Evolutionary conservation across 2,888 invertebrate genomes (phyloP).

Genomic region (Bursaphelenchus okinawaensis): DNA sequence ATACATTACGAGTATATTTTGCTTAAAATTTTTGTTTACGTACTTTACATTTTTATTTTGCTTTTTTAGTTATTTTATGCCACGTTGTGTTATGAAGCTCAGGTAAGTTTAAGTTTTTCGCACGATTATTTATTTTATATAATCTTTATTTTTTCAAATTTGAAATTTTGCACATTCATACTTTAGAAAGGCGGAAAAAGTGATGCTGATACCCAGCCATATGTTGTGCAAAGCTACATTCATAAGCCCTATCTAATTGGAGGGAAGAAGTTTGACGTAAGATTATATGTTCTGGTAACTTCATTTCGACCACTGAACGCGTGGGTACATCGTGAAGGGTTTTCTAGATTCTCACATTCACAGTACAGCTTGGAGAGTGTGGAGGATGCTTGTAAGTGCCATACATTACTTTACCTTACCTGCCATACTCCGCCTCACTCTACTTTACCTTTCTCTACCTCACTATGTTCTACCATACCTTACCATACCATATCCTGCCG

Average conservation of each 20-base stretch:
- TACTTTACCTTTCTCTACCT: no score
- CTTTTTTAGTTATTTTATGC: no score
- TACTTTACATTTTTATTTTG: background rate
- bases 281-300: constrained; percentile 66
- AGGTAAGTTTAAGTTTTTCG: no score
- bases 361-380: constrained; percentile 64
- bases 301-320: constrained; percentile 76
- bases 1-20: no score
- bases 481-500: background rate
- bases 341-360: constrained; percentile 66
- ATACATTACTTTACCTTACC: background rate
- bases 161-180: background rate
- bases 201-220: constrained; percentile 52
- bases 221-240: constrained; percentile 66
- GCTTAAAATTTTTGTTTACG: background rate
- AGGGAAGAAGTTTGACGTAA: constrained; percentile 66
- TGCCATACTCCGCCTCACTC: background rate
- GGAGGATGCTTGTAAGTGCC: constrained; percentile 62
- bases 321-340: constrained; percentile 76
- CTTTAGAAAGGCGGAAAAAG: constrained; percentile 32
- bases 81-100: no score
- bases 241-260: constrained; percentile 65
- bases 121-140: no score
- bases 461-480: no score
- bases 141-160: background rate